Evolutionary conservation across 2,888 invertebrate genomes (phyloP).

Genomic region (Athalia rosae): DNA sequence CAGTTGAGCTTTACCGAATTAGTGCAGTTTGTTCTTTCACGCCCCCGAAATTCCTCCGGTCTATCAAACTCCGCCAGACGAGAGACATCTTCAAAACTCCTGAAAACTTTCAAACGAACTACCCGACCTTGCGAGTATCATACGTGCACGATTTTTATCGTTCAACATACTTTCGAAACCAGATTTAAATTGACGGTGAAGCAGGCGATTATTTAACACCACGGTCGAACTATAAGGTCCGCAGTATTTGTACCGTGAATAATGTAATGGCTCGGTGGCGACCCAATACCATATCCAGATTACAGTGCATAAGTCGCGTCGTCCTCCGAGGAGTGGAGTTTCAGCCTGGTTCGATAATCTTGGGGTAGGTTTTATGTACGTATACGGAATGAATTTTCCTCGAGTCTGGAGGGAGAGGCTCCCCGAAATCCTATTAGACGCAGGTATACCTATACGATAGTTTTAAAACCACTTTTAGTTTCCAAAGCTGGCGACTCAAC

Average conservation of each 20-base stretch:
- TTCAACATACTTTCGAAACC: too few species aligned
- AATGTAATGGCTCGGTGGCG: too few species aligned
- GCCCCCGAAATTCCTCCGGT: conserved; percentile 42
- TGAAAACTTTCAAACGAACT: too few species aligned
- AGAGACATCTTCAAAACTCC: too few species aligned
- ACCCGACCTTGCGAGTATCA: too few species aligned
- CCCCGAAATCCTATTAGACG: background rate
- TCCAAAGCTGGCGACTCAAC: background rate
- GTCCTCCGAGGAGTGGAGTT: background rate
- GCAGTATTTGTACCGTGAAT: too few species aligned
- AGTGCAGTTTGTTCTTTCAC: conserved; percentile 16
- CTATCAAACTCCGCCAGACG: conserved; percentile 13
- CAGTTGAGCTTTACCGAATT: conserved; percentile 9
- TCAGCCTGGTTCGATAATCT: conserved; percentile 38
- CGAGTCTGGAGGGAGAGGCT: background rate
- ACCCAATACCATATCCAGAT: too few species aligned
- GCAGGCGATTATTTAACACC: too few species aligned
- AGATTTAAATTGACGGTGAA: too few species aligned
- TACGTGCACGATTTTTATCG: too few species aligned
- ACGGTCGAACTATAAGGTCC: too few species aligned
- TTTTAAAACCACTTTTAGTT: conserved; percentile 24
- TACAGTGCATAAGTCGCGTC: background rate
- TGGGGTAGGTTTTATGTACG: conserved; percentile 40
- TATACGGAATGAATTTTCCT: background rate
- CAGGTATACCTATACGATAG: conserved; percentile 7